Evolutionary conservation across 2,113 vertebrate genomes (phyloP), one percentile per base, ranked within the genome.

Genomic region (Ptilonorhynchus violaceus): DNA sequence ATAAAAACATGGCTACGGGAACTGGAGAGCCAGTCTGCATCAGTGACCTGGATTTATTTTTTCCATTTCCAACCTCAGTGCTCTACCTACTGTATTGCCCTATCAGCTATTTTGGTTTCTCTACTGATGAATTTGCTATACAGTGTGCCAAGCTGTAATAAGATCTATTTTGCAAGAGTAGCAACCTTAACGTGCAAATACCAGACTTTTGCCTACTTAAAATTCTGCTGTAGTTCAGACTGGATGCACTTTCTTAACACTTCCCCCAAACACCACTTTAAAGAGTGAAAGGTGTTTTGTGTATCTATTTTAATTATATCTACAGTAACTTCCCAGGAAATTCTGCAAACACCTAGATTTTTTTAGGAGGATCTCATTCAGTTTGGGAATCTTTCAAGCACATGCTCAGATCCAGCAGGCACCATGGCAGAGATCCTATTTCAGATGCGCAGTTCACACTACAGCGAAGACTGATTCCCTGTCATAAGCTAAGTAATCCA

Each of bases 81-180:
- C 42, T 80, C 50, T 70, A 67, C 30, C 33, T 64, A 86, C 41
- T 76, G 59, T 80, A 88, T 16, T 62, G 41, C 49, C 25, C 41
- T 81, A 74, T 12, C 42, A 62, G 37, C 46, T 89, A 62, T 84
- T 96, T 91, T 81, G 15, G 28, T 69, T 91, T 89, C 23, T 66
- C 50, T 53, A 1, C 28, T 55, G 37, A 66, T 63, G n/a, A 41
- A 68, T 89, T 86, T 74, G 59, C 53, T 50, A 16, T 30, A 39
- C 0, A 15, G 62, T 13, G 24, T 76, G 78, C 75, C 78, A 85
- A 90, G 24, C 41, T 88, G 62, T 88, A 92, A 44, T n/a, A 52
- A 83, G 70, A 93, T 76, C 82, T 85, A n/a, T 69, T 93, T 88
- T 73, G 49, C 58, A 94, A 86, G 62, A 72, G 37, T 24, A 75